phyloP scores from a whole-genome alignment of 1,140 invertebrate genomes.

The Drosophila sucinea region DNA sequence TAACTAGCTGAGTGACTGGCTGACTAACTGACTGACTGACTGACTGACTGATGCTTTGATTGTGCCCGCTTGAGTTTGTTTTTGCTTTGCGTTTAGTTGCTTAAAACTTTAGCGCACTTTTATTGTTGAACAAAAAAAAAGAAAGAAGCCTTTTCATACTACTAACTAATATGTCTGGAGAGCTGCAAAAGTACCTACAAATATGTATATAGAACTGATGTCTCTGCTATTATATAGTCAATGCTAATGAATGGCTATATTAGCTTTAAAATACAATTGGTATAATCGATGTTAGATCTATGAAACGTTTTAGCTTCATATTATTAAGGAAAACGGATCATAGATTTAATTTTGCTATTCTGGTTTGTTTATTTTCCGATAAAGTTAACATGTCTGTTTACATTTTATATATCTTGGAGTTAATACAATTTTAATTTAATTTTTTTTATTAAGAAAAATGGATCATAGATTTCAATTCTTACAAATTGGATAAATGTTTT shows the following conservation, averaged over 20 bases:
- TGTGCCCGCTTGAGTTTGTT: constrained; percentile 13
- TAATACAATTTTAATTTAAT: too few relatives aligned
- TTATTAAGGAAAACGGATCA: too few relatives aligned
- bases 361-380: too few relatives aligned
- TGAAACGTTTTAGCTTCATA: too few relatives aligned
- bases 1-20: constrained; percentile 17
- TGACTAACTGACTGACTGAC: not conserved
- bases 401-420: too few relatives aligned
- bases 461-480: too few relatives aligned
- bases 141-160: constrained; percentile 15
- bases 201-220: not conserved
- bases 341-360: too few relatives aligned
- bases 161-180: constrained; percentile 21
- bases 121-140: constrained; percentile 39
- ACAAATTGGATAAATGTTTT: too few relatives aligned
- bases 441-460: too few relatives aligned
- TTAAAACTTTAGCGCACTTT: constrained; percentile 54
- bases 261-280: too few relatives aligned
- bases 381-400: too few relatives aligned
- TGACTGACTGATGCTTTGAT: constrained; percentile 41
- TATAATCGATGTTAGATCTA: too few relatives aligned
- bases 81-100: constrained; percentile 34
- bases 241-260: not conserved
- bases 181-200: not conserved
- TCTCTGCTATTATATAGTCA: not conserved